Base-by-base conservation (phyloP, 2,113 vertebrate genomes). In the Aspiorhynchus laticeps region DNA sequence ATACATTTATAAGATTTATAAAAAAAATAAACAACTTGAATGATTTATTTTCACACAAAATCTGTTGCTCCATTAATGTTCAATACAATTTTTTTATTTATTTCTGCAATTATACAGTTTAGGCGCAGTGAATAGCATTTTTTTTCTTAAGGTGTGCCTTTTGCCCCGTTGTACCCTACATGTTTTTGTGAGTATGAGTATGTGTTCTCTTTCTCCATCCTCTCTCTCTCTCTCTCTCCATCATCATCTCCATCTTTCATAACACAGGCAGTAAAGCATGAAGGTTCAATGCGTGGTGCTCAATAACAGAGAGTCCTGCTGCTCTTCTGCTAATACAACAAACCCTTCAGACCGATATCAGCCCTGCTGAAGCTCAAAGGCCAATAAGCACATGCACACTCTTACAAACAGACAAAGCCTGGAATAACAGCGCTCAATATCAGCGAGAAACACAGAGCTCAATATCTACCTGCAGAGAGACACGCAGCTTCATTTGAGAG, bases 381-480 rank as follows among this genome's bases (percentile, higher is more conserved):
- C 75, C 56, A 36, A 78, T 73, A 53, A 48, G 33, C 46, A 46
- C 53, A 73, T 69, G 56, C 69, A 41, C 53, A 56, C 61, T 36
- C 19, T 59, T 38, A 79, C 88, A 86, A 26, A 36, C 43, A 33
- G 48, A 67, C 41, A 85, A 48, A 84, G 87, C 85, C 76, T 87
- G 61, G 71, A 87, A 85, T 74, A 73, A 74, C 48, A 31, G 9
- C 48, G 86, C 77, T 89, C 86, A 71, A 86, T 88, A 88, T 80
- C 88, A 88, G 80, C 67, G 80, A 82, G 85, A 83, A 89, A 84
- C 86, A 80, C 88, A 59, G 73, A 36, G 88, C 75, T 88, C 84
- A 85, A 86, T 88, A 88, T 87, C 83, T 84, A 84, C 86, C 88
- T 88, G 85, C 63, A 63, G 88, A 88, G 88, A 89, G 83, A 83